Conservation (phyloP, 2,113 vertebrate genomes). For the Nothocercus nigrocapillus region DNA sequence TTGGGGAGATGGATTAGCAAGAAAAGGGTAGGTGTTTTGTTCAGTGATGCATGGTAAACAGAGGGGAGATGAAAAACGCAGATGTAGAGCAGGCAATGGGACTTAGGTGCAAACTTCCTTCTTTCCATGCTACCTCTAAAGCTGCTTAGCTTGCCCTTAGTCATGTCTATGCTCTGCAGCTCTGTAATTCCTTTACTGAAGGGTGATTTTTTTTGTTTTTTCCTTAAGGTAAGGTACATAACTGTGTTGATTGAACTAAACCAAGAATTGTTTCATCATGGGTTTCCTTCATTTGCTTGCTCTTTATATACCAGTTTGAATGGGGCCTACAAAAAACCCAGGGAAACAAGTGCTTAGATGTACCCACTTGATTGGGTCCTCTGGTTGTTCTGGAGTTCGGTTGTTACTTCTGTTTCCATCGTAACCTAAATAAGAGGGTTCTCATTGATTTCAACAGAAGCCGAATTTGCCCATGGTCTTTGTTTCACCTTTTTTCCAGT, state of each 20-base stretch:
- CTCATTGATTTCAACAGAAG: background rate
- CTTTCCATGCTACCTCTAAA: background rate
- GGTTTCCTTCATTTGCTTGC: background rate
- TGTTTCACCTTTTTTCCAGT: background rate
- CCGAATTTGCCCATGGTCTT: background rate
- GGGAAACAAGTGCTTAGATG: background rate
- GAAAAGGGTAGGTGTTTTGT: background rate
- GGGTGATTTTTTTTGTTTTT: too few relatives aligned
- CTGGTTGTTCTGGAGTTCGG: background rate
- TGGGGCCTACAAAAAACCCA: background rate
- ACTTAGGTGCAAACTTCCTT: background rate
- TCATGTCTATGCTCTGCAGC: background rate
- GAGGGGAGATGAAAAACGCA: background rate
- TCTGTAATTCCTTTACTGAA: background rate
- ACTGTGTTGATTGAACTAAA: background rate
- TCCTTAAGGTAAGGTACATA: background rate
- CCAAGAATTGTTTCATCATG: background rate
- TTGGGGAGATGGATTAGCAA: constrained; percentile 9
- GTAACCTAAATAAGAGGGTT: background rate
- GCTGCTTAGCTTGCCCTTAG: background rate
- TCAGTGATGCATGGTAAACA: background rate
- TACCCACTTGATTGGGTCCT: background rate
- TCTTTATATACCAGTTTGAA: background rate
- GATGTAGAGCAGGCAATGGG: background rate
- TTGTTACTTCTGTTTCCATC: background rate